Conservation (phyloP, 2,797 vertebrate species). For the Pseudochirops cupreus region DNA sequence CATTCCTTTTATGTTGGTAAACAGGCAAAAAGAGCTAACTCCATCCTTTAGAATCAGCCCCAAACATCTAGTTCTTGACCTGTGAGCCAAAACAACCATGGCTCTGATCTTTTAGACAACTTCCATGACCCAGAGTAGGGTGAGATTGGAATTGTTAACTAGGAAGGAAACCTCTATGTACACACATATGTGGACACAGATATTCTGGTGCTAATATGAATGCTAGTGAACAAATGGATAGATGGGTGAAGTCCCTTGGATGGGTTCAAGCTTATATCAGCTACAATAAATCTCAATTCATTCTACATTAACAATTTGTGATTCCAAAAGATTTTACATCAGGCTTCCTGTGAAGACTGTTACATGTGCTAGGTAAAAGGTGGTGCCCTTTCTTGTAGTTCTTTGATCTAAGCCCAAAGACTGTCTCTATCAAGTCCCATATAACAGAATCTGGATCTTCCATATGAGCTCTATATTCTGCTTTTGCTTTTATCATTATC, state of each 20-base stretch:
- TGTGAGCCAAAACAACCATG: not conserved
- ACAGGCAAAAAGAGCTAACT: not conserved
- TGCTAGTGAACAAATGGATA: not conserved
- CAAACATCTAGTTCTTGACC: not conserved
- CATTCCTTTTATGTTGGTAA: not conserved
- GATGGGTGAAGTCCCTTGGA: conserved; percentile 18
- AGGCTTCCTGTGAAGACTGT: not conserved
- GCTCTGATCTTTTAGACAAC: not conserved
- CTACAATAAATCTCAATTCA: not conserved
- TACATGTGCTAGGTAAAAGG: not conserved
- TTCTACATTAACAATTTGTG: not conserved
- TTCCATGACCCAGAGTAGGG: not conserved
- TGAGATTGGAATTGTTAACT: conserved; percentile 29
- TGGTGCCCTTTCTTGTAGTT: not conserved
- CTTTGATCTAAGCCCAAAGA: not conserved
- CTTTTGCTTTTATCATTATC: not conserved
- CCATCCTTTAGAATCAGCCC: not conserved
- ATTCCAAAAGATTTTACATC: not conserved
- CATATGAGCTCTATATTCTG: not conserved
- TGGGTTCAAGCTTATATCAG: conserved; percentile 8
- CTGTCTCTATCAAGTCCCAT: not conserved
- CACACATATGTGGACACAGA: too few species aligned
- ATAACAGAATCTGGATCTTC: not conserved
- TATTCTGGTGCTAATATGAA: too few species aligned
- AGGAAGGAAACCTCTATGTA: conserved; percentile 8